Conservation (phyloP, 2,113 vertebrate genomes). For the Macquaria australasica region DNA sequence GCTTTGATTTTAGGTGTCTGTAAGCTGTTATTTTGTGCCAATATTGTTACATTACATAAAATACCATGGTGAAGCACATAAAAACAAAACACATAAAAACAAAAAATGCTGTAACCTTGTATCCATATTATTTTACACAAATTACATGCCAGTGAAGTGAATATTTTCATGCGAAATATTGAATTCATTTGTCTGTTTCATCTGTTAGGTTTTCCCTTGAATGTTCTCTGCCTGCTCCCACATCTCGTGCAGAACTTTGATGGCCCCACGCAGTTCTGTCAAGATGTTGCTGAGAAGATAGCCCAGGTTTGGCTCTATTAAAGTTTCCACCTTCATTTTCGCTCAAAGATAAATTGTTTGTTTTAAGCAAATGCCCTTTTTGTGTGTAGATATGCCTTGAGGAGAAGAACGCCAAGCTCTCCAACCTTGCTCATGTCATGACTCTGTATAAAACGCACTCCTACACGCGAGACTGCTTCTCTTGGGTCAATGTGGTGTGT, state of each 20-base stretch:
- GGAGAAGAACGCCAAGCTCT: conserved; percentile 96
- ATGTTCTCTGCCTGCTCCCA: conserved; percentile 96
- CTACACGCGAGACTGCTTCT: conserved; percentile 95
- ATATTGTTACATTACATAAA: neutral
- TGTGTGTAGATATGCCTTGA: conserved; percentile 91
- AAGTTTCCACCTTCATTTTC: neutral
- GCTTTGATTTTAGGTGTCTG: neutral
- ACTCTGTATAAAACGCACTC: conserved; percentile 97
- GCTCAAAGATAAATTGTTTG: neutral
- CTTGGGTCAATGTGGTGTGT: conserved; percentile 97
- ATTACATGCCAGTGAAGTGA: neutral
- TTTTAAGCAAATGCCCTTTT: neutral
- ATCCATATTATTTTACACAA: neutral
- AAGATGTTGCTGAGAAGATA: conserved; percentile 93
- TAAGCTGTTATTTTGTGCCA: neutral
- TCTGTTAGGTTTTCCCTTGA: conserved; percentile 93
- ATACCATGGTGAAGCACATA: neutral
- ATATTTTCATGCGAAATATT: neutral
- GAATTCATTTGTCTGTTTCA: neutral
- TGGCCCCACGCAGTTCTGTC: conserved; percentile 93
- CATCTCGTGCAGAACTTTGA: conserved; percentile 98
- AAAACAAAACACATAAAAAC: neutral
- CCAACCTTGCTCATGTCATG: conserved; percentile 98
- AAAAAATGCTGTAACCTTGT: neutral
- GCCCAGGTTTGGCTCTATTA: conserved; percentile 88